A percentile compares a stretch with the other conserved stretches of the same genome.
phyloP scores from a whole-genome alignment of 1,140 invertebrate genomes.

The Neodiprion fabricii region DNA sequence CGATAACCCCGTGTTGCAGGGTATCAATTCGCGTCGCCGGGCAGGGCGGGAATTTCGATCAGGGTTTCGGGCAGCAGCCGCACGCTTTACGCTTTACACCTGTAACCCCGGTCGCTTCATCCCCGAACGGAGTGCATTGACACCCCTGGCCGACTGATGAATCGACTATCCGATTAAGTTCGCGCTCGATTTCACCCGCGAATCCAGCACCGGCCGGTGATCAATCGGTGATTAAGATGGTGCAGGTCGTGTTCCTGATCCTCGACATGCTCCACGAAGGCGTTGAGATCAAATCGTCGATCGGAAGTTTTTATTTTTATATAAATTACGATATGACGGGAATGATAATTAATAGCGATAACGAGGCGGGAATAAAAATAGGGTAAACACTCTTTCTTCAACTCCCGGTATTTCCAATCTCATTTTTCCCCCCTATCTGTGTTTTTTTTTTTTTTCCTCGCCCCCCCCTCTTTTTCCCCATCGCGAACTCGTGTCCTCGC shows the following conservation, averaged over 20 bases:
- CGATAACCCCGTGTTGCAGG: constrained; percentile 30
- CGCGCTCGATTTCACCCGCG: constrained; percentile 34
- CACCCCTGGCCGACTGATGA: constrained; percentile 24
- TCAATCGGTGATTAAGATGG: constrained; percentile 45
- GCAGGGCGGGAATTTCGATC: background rate
- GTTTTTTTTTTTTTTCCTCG: background rate
- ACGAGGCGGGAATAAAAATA: background rate
- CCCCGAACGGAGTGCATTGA: background rate
- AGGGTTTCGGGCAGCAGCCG: constrained; percentile 24
- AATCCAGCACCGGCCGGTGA: constrained; percentile 38
- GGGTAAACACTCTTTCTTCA: background rate
- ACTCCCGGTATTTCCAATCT: background rate
- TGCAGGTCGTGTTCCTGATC: constrained; percentile 18
- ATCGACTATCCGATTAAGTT: constrained; percentile 39
- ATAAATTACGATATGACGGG: background rate
- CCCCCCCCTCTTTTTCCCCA: background rate
- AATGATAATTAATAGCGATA: no score
- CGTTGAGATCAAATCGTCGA: background rate
- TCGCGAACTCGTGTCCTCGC: background rate
- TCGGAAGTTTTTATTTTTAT: background rate
- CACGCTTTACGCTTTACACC: background rate
- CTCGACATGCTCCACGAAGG: no score
- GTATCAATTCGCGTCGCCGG: constrained; percentile 33
- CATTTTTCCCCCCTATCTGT: background rate
- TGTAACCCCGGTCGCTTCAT: background rate